Conservation (phyloP, 2,113 vertebrate genomes). For the Pionites leucogaster region DNA sequence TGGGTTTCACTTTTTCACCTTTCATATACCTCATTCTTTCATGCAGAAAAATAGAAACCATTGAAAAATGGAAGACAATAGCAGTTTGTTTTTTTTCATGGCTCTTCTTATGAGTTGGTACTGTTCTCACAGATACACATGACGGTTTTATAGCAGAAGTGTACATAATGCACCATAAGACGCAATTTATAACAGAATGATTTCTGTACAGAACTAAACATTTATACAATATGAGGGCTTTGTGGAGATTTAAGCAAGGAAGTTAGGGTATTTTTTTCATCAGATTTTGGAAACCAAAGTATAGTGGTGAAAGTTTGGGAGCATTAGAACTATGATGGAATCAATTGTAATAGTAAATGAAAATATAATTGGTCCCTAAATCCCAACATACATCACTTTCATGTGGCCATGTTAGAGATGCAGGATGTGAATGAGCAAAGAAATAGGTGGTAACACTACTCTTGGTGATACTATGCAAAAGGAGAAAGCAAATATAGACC, state of each 20-base stretch:
- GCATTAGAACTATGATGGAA: not conserved
- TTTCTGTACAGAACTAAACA: not conserved
- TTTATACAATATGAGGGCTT: not conserved
- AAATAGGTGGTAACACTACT: not conserved
- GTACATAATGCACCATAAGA: not conserved
- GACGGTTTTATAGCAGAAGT: not conserved
- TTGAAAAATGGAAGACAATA: not conserved
- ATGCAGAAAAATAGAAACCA: not conserved
- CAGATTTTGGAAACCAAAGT: not conserved
- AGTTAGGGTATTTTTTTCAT: not conserved
- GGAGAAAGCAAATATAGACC: not conserved
- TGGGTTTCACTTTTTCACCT: not conserved
- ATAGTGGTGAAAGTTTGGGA: not conserved
- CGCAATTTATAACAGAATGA: not conserved
- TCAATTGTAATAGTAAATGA: not conserved
- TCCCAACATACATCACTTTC: slow-evolving; percentile 1
- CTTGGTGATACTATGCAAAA: not conserved
- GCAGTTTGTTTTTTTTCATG: not conserved
- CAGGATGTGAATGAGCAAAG: not conserved
- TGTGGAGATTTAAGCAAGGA: not conserved
- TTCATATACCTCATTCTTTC: not conserved
- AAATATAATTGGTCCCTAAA: slow-evolving; percentile 2
- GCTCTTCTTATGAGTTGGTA: not conserved
- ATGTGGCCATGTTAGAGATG: not conserved
- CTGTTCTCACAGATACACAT: not conserved